Percentiles rank a stretch among this genome's conserved stretches.
These are phyloP conservation scores for Watsonalla binaria DNA, from an alignment of 2,888 invertebrate genomes.

Conservation along the genomic window DNA sequence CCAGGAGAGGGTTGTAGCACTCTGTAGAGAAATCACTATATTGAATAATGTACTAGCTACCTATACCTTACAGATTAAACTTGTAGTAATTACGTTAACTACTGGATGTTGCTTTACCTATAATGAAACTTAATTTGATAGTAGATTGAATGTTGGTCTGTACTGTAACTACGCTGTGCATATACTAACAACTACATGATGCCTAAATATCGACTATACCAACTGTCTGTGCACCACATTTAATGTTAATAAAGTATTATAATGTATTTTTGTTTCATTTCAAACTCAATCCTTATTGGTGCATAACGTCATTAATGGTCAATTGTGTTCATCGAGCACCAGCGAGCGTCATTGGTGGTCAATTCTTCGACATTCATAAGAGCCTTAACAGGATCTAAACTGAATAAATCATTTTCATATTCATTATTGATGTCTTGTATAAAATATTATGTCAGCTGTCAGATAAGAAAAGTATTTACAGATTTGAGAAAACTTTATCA, in stretches of 20 bases:
- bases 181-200: not conserved
- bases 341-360: too few relatives aligned
- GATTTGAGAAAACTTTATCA: too few relatives aligned
- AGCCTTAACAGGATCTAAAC: too few relatives aligned
- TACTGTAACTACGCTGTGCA: not conserved
- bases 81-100: conserved; percentile 20
- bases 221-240: not conserved
- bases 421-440: too few relatives aligned
- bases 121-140: not conserved
- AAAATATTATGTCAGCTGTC: too few relatives aligned
- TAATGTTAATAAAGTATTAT: not conserved
- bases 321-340: too few relatives aligned
- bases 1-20: conserved; percentile 52
- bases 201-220: not conserved
- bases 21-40: conserved; percentile 52
- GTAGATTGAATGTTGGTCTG: not conserved
- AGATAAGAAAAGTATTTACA: too few relatives aligned
- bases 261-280: not conserved
- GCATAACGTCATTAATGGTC: too few relatives aligned
- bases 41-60: conserved; percentile 36
- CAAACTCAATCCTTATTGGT: not conserved
- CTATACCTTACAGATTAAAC: conserved; percentile 29
- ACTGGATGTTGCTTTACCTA: conserved; percentile 22
- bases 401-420: too few relatives aligned
- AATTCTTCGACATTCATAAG: too few relatives aligned